Conservation (phyloP, 2,888 invertebrate species). For the Phaonia tiefii region DNA sequence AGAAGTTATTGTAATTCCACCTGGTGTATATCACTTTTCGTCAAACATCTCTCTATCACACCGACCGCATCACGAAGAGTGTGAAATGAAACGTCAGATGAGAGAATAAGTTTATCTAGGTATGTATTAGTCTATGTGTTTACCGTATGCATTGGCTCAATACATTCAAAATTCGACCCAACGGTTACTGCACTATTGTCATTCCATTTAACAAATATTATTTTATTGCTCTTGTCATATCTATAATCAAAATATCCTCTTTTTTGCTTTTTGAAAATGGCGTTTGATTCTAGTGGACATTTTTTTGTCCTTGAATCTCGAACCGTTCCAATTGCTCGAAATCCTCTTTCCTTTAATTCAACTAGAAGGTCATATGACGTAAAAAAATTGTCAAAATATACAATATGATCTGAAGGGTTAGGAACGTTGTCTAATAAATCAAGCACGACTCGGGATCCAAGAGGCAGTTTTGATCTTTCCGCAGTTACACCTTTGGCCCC, state of each 20-base stretch:
- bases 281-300: constrained; percentile 10
- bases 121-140: no score
- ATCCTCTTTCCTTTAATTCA: not conserved
- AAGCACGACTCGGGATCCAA: constrained; percentile 10
- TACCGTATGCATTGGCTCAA: no score
- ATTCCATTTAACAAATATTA: constrained; percentile 37
- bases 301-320: not conserved
- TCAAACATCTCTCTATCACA: no score
- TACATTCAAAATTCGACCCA: constrained; percentile 24
- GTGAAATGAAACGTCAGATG: no score
- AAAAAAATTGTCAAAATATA: constrained; percentile 21
- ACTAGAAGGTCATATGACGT: constrained; percentile 1
- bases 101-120: no score
- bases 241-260: constrained; percentile 26
- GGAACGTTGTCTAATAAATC: constrained; percentile 19
- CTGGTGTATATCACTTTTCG: no score
- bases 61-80: no score
- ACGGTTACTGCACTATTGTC: constrained; percentile 36
- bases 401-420: constrained; percentile 4
- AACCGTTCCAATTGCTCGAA: no score
- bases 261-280: constrained; percentile 29
- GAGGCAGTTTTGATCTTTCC: constrained; percentile 20
- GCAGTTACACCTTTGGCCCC: constrained; percentile 14
- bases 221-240: constrained; percentile 30
- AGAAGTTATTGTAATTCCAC: no score